These are phyloP conservation scores for Sebastes hubbsi DNA, from an alignment of 2,797 vertebrate species.

Conservation along the genomic window DNA sequence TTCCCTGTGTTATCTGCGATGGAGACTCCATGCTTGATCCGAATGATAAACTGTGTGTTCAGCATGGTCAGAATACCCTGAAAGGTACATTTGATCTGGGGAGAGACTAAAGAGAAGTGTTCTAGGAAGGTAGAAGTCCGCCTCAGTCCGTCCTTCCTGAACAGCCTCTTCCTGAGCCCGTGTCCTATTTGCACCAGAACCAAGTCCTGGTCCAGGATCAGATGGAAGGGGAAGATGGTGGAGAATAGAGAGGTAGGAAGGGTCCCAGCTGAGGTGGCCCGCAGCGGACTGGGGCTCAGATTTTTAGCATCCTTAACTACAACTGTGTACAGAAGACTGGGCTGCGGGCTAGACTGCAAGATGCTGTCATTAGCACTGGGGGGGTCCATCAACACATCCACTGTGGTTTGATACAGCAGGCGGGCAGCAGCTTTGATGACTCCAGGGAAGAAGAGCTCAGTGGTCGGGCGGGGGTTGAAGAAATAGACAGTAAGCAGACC, in stretches of 20 bases:
- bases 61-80: constrained; percentile 96
- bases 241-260: constrained; percentile 94
- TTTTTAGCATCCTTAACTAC: constrained; percentile 88
- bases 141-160: constrained; percentile 87
- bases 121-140: constrained; percentile 88
- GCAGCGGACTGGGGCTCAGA: constrained; percentile 89
- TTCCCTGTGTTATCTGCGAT: constrained; percentile 85
- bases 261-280: constrained; percentile 90
- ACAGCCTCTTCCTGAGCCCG: constrained; percentile 90
- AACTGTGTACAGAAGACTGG: constrained; percentile 91
- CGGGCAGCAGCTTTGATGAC: constrained; percentile 93
- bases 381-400: constrained; percentile 86
- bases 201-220: constrained; percentile 96
- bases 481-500: constrained; percentile 94
- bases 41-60: constrained; percentile 94
- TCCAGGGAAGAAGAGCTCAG: constrained; percentile 92
- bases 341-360: constrained; percentile 90
- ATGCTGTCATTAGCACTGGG: constrained; percentile 85
- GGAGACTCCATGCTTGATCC: constrained; percentile 88
- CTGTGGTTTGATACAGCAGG: constrained; percentile 87
- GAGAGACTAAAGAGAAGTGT: constrained; percentile 91
- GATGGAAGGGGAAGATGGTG: constrained; percentile 96
- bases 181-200: constrained; percentile 93
- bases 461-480: constrained; percentile 91
- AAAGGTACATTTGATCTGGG: constrained; percentile 93